These are phyloP conservation scores for Boulengeromyrus knoepffleri DNA, from an alignment of 2,113 vertebrate genomes.

Conservation along the genomic window DNA sequence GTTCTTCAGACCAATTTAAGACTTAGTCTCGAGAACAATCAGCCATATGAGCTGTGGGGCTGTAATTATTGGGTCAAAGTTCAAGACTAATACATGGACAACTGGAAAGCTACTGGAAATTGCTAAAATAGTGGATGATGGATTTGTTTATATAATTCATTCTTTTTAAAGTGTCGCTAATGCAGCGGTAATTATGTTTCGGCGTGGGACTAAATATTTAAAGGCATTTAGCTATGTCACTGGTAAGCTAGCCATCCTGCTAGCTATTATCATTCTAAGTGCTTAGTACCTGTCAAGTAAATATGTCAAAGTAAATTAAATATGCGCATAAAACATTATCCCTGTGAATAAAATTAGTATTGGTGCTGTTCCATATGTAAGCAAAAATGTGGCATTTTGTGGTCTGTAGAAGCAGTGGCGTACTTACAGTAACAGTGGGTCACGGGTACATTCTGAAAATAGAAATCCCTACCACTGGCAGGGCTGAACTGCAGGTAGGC, in stretches of 20 bases:
- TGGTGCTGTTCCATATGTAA: not conserved
- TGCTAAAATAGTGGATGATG: not conserved
- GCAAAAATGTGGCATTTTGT: not conserved
- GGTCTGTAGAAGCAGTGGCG: not conserved
- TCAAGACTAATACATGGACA: not conserved
- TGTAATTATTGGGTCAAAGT: not conserved
- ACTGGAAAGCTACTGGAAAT: not conserved
- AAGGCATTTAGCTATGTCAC: not conserved
- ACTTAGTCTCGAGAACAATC: not conserved
- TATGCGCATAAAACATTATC: constrained; percentile 5
- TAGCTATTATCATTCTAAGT: not conserved
- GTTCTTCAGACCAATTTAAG: not conserved
- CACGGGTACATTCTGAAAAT: not conserved
- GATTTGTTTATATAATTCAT: not conserved
- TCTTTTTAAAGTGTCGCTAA: not conserved
- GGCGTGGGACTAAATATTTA: not conserved
- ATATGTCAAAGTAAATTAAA: not conserved
- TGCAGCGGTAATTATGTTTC: not conserved
- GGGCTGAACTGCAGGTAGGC: not conserved
- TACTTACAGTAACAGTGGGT: not conserved
- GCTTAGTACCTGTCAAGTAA: not conserved
- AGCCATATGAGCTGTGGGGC: not conserved
- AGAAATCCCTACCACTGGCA: not conserved
- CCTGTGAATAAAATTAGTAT: not conserved
- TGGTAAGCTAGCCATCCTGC: not conserved